Base-by-base conservation (phyloP, 1,140 invertebrate species). In the Tribolium madens region DNA sequence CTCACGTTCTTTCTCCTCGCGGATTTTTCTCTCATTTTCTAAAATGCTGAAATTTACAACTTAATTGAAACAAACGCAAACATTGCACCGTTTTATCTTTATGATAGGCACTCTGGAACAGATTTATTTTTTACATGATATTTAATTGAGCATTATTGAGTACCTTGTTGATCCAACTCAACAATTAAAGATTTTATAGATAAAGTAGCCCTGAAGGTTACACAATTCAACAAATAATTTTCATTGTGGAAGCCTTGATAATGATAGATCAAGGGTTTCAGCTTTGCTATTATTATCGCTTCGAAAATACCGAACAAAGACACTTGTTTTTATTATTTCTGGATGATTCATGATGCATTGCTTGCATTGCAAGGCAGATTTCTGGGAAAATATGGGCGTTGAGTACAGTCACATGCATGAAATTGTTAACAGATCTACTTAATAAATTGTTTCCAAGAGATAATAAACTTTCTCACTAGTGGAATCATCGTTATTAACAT, bases 1-100 rank as follows among this genome's bases (percentile, higher is more conserved):
- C 10, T 83, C 82, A 17, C 52, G 53, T 60, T 79, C 77, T 50
- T 64, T 50, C 21, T 76, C 71, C 33, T 76, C 72, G 50, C 12
- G 36, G 47, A 73, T 80, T 52, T 13, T 15, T 52, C 33, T 42
- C 13, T 17, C 70, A 42, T 75, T 75, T 48, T 80, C 79, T 69
- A 70, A 53, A 14, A 73, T 48, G 57, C 79, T 80, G 50, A 42
- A 42, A 47, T 47, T 12, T 42, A 69, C 60, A 18, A 21, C 52
- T 57, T 57, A 57, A 57, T 21, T 14, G 5, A 33, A 26, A 60
- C 21, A 21, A 64, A 33, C 57, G 57, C 57, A 64, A 64, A 64
- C 36, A 33, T 64, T 64, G 10, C n/a, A n/a, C 7, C 2, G 2
- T 9, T 42, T 42, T 42, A 42, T 42, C 36, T 42, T 42, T 7